These are phyloP conservation scores for Cephalopachus bancanus DNA, from an alignment of 2,797 vertebrate species.

Conservation along the genomic window DNA sequence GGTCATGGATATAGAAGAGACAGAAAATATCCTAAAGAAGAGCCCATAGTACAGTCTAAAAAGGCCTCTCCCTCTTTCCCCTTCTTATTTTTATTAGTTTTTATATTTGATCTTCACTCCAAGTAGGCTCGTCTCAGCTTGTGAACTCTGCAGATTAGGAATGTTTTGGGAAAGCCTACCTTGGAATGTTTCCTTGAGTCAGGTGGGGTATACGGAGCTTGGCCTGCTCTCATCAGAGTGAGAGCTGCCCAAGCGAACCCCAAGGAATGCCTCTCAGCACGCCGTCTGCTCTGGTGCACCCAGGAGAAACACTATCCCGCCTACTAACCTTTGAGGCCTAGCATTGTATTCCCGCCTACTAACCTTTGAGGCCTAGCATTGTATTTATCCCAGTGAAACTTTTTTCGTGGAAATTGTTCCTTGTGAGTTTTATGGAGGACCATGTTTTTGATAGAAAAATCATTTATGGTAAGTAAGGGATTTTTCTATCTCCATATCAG, in stretches of 20 bases:
- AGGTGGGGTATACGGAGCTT: slow-evolving; percentile 45
- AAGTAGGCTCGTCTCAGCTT: slow-evolving; percentile 44
- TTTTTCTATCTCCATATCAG: slow-evolving; percentile 43
- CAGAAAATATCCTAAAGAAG: not conserved
- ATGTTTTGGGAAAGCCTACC: slow-evolving; percentile 58
- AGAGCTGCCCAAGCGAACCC: slow-evolving; percentile 27
- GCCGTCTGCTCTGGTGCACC: slow-evolving; percentile 6
- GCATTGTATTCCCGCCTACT: not conserved
- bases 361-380: slow-evolving; percentile 27
- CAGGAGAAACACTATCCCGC: slow-evolving; percentile 1
- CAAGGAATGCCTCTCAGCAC: slow-evolving; percentile 40
- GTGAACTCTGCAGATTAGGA: slow-evolving; percentile 43
- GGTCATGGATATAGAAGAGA: not conserved
- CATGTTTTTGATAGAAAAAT: slow-evolving; percentile 44
- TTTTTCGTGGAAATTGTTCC: not conserved
- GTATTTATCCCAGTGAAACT: slow-evolving; percentile 1
- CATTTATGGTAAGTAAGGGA: slow-evolving; percentile 27
- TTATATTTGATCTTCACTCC: not conserved
- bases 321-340: slow-evolving; percentile 22
- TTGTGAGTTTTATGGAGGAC: slow-evolving; percentile 7
- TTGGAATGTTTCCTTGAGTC: slow-evolving; percentile 48
- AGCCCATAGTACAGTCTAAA: not conserved
- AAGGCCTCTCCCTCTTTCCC: not conserved
- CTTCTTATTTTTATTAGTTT: slow-evolving; percentile 12
- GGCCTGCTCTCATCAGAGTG: slow-evolving; percentile 37